Percentiles rank a stretch among this genome's conserved stretches.
Evolutionary conservation across 2,888 invertebrate genomes (phyloP).

Genomic region (Archaeoteleia sp.): DNA sequence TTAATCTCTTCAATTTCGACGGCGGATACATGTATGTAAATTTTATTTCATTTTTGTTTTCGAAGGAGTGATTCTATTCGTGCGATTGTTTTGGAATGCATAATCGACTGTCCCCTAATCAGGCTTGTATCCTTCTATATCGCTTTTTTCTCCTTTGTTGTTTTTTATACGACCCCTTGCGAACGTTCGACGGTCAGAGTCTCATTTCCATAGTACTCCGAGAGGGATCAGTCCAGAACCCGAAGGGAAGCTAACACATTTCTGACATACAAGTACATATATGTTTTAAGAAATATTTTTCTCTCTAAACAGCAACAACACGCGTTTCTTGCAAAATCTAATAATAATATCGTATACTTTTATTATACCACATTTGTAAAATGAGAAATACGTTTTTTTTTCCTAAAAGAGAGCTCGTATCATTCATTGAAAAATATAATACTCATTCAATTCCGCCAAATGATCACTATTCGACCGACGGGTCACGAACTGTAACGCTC

Average conservation of each 20-base stretch:
- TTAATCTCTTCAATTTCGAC: too few species aligned
- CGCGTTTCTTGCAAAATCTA: too few species aligned
- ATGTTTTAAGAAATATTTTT: constrained; percentile 17
- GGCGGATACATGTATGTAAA: constrained; percentile 2
- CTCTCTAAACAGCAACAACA: too few species aligned
- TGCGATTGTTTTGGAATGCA: constrained; percentile 40
- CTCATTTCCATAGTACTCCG: constrained; percentile 66
- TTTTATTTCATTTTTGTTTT: constrained; percentile 19
- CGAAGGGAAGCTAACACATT: constrained; percentile 22
- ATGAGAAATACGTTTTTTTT: too few species aligned
- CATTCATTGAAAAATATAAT: too few species aligned
- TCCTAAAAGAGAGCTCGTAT: too few species aligned
- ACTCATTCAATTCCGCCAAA: too few species aligned
- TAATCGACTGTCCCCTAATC: constrained; percentile 51
- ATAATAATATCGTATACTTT: too few species aligned
- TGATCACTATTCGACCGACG: too few species aligned
- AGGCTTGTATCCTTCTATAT: constrained; percentile 36
- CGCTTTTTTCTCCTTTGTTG: constrained; percentile 45
- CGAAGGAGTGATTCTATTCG: constrained; percentile 32
- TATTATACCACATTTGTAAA: too few species aligned
- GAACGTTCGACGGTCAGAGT: constrained; percentile 59
- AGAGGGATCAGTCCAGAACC: constrained; percentile 43
- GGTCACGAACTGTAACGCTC: neutral
- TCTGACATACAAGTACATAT: constrained; percentile 11
- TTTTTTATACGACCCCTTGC: constrained; percentile 52